Base-by-base conservation (phyloP, 2,797 vertebrate genomes). In the Schizopygopsis malacanthus region DNA sequence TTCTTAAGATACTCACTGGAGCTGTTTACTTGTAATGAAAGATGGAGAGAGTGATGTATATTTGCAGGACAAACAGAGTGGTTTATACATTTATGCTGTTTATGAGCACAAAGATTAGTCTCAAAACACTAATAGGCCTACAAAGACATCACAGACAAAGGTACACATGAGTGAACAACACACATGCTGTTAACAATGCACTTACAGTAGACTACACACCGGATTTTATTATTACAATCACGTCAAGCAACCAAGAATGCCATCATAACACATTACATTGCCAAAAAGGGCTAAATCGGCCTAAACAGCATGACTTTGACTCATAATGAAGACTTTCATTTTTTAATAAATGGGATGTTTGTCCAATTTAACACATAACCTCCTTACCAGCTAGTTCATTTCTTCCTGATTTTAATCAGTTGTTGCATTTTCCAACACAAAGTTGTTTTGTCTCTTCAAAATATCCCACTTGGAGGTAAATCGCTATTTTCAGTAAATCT, bases 271-370 rank as follows among this genome's bases (percentile, higher is more conserved):
- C 78, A 72, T 43, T 6, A 87, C 82, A 18, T 85, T 88, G 90
- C 87, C 90, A 90, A 72, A 86, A 72, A 81, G 82, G 87, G 82
- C 79, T 88, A 88, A 61, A 91, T 83, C 77, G 28, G 81, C 84
- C 81, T 92, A 91, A 94, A 87, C 93, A 86, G 81, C 81, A 72
- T 71, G 86, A 92, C 85, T 88, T 90, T 75, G 84, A 59, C 56
- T 81, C 81, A 79, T 84, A 63, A 89, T 91, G 84, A 91, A 92
- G 89, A 90, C 86, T 84, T 89, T 93, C 91, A 94, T 92, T 92
- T 86, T 91, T 93, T 87, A 93, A 94, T 94, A 92, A 93, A 94
- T 87, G 85, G 89, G 88, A 93, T 91, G 75, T 93, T 94, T 88
- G 86, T 88, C 78, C 91, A 94, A 93, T 94, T 92, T 91, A 18